Conservation (phyloP, 1,140 invertebrate species). For the Theocolax elegans region DNA sequence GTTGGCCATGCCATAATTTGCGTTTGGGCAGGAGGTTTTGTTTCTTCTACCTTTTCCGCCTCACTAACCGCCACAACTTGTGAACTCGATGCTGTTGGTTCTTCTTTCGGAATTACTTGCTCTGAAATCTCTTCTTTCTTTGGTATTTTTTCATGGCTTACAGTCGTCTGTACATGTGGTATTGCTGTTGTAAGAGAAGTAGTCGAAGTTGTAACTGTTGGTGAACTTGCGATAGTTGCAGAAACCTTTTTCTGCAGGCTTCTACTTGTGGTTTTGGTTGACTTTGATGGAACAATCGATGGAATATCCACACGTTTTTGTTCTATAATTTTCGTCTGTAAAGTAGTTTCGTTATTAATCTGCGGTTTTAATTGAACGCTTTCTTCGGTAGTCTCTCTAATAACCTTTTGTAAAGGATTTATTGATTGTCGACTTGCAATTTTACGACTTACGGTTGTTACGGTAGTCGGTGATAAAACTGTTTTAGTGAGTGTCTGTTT, state of each 20-base stretch:
- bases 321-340: not conserved
- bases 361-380: conserved; percentile 17
- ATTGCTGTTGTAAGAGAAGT: conserved; percentile 34
- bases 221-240: not conserved
- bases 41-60: conserved; percentile 53
- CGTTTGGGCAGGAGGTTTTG: conserved; percentile 65
- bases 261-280: conserved; percentile 34
- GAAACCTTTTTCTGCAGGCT: conserved; percentile 6
- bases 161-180: conserved; percentile 45
- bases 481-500: conserved; percentile 44
- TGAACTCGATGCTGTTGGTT: conserved; percentile 54
- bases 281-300: not conserved
- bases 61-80: conserved; percentile 48
- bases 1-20: conserved; percentile 76
- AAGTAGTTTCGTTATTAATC: not conserved
- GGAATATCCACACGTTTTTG: not conserved
- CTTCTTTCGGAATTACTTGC: conserved; percentile 38
- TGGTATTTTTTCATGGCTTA: conserved; percentile 50
- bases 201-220: conserved; percentile 34
- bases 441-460: conserved; percentile 38
- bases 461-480: conserved; percentile 32
- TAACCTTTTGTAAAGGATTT: conserved; percentile 46
- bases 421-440: conserved; percentile 44
- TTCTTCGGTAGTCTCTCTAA: conserved; percentile 47
- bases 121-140: conserved; percentile 46